A percentile compares a stretch with the other conserved stretches of the same genome.
Evolutionary conservation across 2,797 vertebrate species (phyloP).

Genomic region (Huso huso): DNA sequence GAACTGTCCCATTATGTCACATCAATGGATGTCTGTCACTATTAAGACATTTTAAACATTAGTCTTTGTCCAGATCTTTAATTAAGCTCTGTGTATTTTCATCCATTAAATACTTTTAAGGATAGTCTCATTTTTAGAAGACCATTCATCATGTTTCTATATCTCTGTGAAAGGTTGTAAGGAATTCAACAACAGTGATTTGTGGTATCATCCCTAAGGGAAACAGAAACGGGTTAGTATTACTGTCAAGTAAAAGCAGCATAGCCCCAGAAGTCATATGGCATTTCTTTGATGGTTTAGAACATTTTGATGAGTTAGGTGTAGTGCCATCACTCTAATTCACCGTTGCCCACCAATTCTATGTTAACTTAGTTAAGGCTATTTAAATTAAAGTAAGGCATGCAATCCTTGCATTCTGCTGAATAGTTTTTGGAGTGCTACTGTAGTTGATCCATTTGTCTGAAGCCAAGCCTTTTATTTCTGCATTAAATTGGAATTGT

Average conservation of each 20-base stretch:
- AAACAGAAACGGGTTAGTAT: slow-evolving; percentile 53
- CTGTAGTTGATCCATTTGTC: too few species aligned
- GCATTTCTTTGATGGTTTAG: slow-evolving; percentile 44
- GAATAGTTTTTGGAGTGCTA: too few species aligned
- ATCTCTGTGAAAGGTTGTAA: slow-evolving; percentile 49
- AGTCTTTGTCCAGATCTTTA: slow-evolving; percentile 52
- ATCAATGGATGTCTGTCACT: slow-evolving; percentile 26
- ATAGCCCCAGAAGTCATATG: slow-evolving; percentile 44
- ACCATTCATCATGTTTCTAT: slow-evolving; percentile 56
- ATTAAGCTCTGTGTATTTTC: slow-evolving; percentile 56
- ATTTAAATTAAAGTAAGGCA: too few species aligned
- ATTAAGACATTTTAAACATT: slow-evolving; percentile 37
- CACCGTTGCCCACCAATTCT: too few species aligned
- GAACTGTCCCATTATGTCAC: too few species aligned
- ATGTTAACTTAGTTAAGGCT: too few species aligned
- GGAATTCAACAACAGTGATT: slow-evolving; percentile 59
- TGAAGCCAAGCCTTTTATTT: too few species aligned
- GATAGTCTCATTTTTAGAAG: slow-evolving; percentile 59
- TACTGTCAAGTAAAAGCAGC: slow-evolving; percentile 39
- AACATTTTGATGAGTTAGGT: slow-evolving; percentile 58
- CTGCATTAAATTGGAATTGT: too few species aligned
- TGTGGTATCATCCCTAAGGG: slow-evolving; percentile 53
- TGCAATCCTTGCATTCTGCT: too few species aligned
- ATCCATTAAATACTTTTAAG: slow-evolving; percentile 37
- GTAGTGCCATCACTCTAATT: slow-evolving; percentile 46